Conservation (phyloP, 2,113 vertebrate species). For the Chelonoidis abingdonii region DNA sequence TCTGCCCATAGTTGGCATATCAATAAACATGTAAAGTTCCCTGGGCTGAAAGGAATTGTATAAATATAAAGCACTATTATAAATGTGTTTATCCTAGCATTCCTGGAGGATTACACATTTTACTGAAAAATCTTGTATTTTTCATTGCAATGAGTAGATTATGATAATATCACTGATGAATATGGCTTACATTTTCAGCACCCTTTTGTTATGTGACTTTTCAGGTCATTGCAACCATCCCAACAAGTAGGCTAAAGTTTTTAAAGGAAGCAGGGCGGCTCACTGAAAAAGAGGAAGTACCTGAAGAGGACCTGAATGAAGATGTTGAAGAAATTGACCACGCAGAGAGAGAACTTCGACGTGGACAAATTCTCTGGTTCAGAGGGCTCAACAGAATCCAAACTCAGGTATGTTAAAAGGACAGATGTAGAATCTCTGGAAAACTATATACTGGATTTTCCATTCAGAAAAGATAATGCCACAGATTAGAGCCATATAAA, state of each 20-base stretch:
- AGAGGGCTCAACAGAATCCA: slow-evolving; percentile 98
- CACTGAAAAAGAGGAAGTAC: slow-evolving; percentile 92
- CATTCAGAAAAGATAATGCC: not conserved
- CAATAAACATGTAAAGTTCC: not conserved
- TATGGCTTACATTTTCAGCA: slow-evolving; percentile 42
- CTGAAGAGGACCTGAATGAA: slow-evolving; percentile 94
- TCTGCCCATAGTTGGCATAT: not conserved
- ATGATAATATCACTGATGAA: not conserved
- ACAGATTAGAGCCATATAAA: not conserved
- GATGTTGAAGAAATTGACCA: slow-evolving; percentile 98
- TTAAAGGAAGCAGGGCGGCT: slow-evolving; percentile 93
- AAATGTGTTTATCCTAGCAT: not conserved
- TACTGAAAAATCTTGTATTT: not conserved
- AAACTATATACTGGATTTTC: not conserved
- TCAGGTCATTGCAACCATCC: slow-evolving; percentile 94
- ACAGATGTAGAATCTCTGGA: not conserved
- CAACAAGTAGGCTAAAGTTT: slow-evolving; percentile 95
- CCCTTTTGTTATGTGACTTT: slow-evolving; percentile 21
- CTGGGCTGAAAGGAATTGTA: not conserved
- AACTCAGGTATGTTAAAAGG: slow-evolving; percentile 89
- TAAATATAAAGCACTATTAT: not conserved
- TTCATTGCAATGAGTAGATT: not conserved
- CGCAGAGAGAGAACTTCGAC: slow-evolving; percentile 93
- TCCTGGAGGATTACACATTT: not conserved
- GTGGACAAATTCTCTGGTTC: slow-evolving; percentile 99